phyloP scores from a whole-genome alignment of 2,797 vertebrate genomes.

The Peromyscus eremicus region DNA sequence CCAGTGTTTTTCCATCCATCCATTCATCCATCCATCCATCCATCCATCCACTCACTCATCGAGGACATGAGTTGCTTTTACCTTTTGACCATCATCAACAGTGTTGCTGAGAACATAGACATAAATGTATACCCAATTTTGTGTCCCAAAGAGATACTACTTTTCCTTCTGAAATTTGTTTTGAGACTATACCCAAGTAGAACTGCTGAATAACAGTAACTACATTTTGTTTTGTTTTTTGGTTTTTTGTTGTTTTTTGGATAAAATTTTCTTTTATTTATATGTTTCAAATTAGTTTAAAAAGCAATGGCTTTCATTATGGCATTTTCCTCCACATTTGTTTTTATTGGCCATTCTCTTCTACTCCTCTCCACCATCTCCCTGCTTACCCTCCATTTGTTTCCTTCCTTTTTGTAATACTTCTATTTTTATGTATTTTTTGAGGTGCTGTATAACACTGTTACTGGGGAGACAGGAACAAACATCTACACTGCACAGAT shows the following conservation, averaged over 20 bases:
- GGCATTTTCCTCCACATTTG: neutral
- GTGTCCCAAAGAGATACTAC: neutral
- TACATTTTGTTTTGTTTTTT: neutral
- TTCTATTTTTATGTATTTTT: neutral
- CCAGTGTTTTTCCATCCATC: neutral
- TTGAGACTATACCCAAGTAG: neutral
- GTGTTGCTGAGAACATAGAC: neutral
- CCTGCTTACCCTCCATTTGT: neutral
- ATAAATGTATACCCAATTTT: neutral
- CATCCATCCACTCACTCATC: neutral
- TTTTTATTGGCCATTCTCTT: neutral
- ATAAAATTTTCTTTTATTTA: neutral
- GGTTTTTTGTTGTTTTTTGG: neutral
- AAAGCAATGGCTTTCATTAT: neutral
- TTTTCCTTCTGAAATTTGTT: neutral
- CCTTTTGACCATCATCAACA: neutral
- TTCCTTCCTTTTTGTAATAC: neutral
- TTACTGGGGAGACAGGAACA: neutral
- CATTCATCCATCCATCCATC: neutral
- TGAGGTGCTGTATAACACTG: neutral
- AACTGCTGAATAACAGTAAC: neutral
- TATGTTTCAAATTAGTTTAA: neutral
- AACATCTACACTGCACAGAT: neutral
- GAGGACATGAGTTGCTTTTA: neutral
- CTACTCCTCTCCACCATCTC: neutral